A percentile compares a stretch with the other conserved stretches of the same genome.
Evolutionary conservation across 2,113 vertebrate species (phyloP).

Genomic region (Chaenocephalus aceratus): DNA sequence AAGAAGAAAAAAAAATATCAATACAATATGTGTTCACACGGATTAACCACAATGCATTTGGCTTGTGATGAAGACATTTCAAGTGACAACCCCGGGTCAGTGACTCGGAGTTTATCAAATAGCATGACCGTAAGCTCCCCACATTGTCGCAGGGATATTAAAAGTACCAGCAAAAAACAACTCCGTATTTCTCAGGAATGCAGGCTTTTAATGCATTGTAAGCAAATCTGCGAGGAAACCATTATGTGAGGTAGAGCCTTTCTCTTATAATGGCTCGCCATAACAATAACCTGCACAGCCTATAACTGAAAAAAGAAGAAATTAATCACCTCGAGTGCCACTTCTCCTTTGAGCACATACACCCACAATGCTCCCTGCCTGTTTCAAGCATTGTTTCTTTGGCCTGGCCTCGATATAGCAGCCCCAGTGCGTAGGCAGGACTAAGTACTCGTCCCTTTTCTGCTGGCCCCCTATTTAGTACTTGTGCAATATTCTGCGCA

Average conservation of each 20-base stretch:
- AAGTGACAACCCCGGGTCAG: constrained; percentile 36
- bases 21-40: neutral
- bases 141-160: constrained; percentile 29
- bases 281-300: constrained; percentile 50
- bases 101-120: constrained; percentile 19
- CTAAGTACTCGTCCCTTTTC: constrained; percentile 51
- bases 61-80: constrained; percentile 45
- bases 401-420: constrained; percentile 54
- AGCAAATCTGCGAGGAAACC: constrained; percentile 68
- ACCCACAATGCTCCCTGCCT: constrained; percentile 24
- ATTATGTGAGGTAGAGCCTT: constrained; percentile 53
- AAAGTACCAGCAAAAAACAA: constrained; percentile 40
- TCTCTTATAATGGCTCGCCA: constrained; percentile 54
- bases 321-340: constrained; percentile 46
- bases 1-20: neutral
- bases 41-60: constrained; percentile 13
- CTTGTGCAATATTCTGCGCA: constrained; percentile 60
- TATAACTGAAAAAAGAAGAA: constrained; percentile 20
- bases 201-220: constrained; percentile 63
- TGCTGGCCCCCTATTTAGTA: constrained; percentile 64
- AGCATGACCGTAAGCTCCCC: constrained; percentile 8
- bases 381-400: constrained; percentile 49
- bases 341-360: constrained; percentile 34
- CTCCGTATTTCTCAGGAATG: constrained; percentile 34
- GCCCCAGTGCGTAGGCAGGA: constrained; percentile 50